A percentile compares a stretch with the other conserved stretches of the same genome.
phyloP scores from a whole-genome alignment of 2,113 vertebrate species.

The Lucifuga dentata region DNA sequence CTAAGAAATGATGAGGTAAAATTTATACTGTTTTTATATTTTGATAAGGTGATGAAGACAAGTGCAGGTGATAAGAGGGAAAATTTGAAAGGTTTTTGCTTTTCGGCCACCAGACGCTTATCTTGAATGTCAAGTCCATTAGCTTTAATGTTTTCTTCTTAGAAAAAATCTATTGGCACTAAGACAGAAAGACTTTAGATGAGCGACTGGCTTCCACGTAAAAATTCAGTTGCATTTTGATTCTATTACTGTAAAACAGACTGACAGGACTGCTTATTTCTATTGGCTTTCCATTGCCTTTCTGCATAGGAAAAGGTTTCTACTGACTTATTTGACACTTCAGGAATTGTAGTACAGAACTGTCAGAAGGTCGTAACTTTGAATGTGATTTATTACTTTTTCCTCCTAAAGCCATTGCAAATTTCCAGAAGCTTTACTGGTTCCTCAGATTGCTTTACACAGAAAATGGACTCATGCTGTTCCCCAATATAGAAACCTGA shows the following conservation, averaged over 20 bases:
- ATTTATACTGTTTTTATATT: neutral
- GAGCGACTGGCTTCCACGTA: conserved; percentile 7
- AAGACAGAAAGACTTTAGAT: conserved; percentile 7
- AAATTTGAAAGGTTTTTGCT: conserved; percentile 1
- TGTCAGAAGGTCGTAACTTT: too few relatives aligned
- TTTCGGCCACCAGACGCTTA: neutral
- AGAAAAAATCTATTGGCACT: neutral
- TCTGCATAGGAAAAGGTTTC: conserved; percentile 1
- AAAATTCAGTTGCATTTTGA: conserved; percentile 6
- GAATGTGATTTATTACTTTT: too few relatives aligned
- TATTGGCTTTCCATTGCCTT: conserved; percentile 8
- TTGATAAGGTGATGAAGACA: conserved; percentile 17
- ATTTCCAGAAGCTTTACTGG: too few relatives aligned
- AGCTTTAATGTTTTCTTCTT: conserved; percentile 24
- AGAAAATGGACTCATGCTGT: too few relatives aligned
- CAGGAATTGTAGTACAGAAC: too few relatives aligned
- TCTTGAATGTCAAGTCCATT: conserved; percentile 8
- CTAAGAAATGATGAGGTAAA: too few relatives aligned
- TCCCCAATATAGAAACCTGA: too few relatives aligned
- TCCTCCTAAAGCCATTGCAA: too few relatives aligned
- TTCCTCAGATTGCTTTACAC: too few relatives aligned
- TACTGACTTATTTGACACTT: conserved; percentile 19
- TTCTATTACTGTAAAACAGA: conserved; percentile 2
- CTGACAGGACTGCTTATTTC: conserved; percentile 1
- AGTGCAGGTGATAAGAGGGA: neutral